Base-by-base conservation (phyloP, 2,113 vertebrate genomes). In the Oreochromis aureus region DNA sequence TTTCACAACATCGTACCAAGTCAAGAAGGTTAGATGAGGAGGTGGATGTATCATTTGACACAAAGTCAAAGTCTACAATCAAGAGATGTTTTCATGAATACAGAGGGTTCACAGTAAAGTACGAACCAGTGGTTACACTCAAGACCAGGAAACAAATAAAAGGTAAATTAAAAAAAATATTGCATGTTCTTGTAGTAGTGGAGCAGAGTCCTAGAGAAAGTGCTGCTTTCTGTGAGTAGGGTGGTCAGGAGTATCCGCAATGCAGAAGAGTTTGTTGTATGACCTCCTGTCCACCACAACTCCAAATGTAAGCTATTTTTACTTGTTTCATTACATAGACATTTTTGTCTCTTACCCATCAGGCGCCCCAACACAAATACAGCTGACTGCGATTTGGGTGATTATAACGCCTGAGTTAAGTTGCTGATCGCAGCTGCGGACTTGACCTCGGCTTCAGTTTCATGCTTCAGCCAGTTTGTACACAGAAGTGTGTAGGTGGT, bases 341-440 rank as follows among this genome's bases (percentile, higher is more conserved):
- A 84, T 87, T 91, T 89, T 61, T 4, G 1, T 84, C 69, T n/a
- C 27, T 61, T 84, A 81, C 55, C 83, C 84, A 69, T 91, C 84
- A 89, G 80, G 73, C 81, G 79, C 63, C 69, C 80, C 85, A 80
- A 89, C 86, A 82, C 71, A 92, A 90, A 85, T 90, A 89, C 87
- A 69, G 55, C 86, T 80, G 89, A 88, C 86, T 89, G 76, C 58
- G 19, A 87, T 93, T 91, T 85, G 81, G 84, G 81, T 82, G 89
- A 94, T 93, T 92, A 84, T 87, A 78, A 89, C 10, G 83, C 83
- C 86, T 83, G 87, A 90, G 83, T 90, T 90, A 89, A 88, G 82
- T 73, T 89, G 87, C 89, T 89, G 83, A 89, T 90, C 69, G 83
- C 92, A 93, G 92, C 93, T 85, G 87, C 16, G 5, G 56, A 76